Evolutionary conservation across 2,113 vertebrate genomes (phyloP), one percentile per base, ranked within the genome.

Genomic region (Varanus salvator): DNA sequence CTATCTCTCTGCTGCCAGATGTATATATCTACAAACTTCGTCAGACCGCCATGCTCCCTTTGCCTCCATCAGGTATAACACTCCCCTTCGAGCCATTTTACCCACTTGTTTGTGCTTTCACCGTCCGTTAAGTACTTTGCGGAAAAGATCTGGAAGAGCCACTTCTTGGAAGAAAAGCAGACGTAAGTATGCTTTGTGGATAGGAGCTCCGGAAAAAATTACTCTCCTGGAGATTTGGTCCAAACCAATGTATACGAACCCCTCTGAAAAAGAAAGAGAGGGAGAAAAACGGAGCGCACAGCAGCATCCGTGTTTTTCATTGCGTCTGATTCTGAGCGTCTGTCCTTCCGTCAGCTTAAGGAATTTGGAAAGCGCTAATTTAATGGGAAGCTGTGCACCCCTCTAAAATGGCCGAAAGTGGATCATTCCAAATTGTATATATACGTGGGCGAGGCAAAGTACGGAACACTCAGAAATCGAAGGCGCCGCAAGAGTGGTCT

Each of bases 221-320:
- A 21, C 27, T 50, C 85, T 3, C 1, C 8, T 6, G 27, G 27
- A 31, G 75, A 38, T 31, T 84, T 17, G 91, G 54, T 72, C 64
- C 92, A 48, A 95, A 90, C 93, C 93, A 96, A 92, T 4, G 19
- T 5, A 0, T 27, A 11, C 31, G 38, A 44, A 81, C 44, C 38
- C 38, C 23, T 4, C 12, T 4, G 27, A n/a, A 57, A 19, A 31
- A 84, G 2, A 2, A 27, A 6, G 48, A 8, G 27, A 27, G 27
- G 25, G 29, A 2, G 29, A 44, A 44, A 44, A 44, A 44, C 38
- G 29, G 27, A 31, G 27, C 29, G 31, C 27, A 1, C 17, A 21
- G 14, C 2, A 0, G 0, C 0, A 1, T 0, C 0, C 6, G 2
- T 0, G 0, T 1, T n/a, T 0, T 5, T 3, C 21, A 4, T 64